Evolutionary conservation across 2,113 vertebrate genomes (phyloP).

Genomic region (Centropristis striata): DNA sequence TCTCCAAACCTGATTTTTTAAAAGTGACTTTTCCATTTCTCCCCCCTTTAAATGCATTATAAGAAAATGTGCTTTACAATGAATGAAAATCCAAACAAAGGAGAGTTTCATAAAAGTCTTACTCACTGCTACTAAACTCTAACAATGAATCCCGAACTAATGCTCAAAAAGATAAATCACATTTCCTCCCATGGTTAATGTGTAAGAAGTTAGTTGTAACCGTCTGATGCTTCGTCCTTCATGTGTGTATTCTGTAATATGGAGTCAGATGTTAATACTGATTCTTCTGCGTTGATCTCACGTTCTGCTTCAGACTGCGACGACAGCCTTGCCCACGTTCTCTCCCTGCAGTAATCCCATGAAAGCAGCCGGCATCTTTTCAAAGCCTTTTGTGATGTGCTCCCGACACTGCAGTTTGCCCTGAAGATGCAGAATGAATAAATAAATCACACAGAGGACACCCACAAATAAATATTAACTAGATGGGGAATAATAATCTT

Average conservation of each 20-base stretch:
- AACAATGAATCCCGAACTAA: neutral
- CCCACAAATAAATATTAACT: too few relatives aligned
- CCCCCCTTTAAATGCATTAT: neutral
- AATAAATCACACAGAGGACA: neutral
- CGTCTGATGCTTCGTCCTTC: slow-evolving; percentile 6
- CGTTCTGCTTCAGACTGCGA: slow-evolving; percentile 82
- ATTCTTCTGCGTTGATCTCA: neutral
- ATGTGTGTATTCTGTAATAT: neutral
- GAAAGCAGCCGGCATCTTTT: slow-evolving; percentile 92
- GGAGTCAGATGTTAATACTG: neutral
- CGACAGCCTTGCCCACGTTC: slow-evolving; percentile 89
- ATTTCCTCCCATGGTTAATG: neutral
- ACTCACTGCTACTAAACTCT: too few relatives aligned
- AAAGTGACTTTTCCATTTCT: neutral
- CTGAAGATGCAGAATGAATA: slow-evolving; percentile 71
- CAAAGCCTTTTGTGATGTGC: slow-evolving; percentile 89
- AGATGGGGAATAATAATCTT: too few relatives aligned
- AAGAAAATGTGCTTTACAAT: neutral
- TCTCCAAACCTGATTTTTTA: neutral
- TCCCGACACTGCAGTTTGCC: slow-evolving; percentile 88
- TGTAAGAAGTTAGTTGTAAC: neutral
- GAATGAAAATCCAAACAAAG: neutral
- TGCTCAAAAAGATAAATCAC: neutral
- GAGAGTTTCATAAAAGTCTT: neutral
- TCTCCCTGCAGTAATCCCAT: slow-evolving; percentile 91